These are phyloP conservation scores for Gallinago nigripennis DNA, from an alignment of 2,797 vertebrate genomes.

Conservation along the genomic window DNA sequence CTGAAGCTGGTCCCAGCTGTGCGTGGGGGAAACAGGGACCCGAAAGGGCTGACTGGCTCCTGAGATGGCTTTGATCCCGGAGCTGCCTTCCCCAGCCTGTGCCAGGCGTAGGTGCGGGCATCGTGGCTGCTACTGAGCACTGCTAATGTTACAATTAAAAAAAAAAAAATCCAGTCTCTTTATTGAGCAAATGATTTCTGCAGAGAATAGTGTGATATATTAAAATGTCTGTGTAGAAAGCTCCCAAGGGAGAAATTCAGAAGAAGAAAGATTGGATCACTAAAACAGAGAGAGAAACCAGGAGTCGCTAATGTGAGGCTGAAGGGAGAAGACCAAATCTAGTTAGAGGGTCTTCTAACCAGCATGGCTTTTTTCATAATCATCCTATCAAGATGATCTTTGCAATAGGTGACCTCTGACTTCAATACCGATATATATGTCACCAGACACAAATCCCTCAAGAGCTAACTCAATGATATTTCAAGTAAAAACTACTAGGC, in stretches of 20 bases:
- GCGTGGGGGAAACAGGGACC: fast-evolving
- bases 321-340: slow-evolving; percentile 34
- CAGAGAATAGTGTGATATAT: slow-evolving; percentile 32
- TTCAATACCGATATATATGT: slow-evolving; percentile 45
- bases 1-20: background rate
- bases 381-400: slow-evolving; percentile 44
- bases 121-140: background rate
- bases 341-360: slow-evolving; percentile 56
- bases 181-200: slow-evolving; percentile 55
- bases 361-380: slow-evolving; percentile 40
- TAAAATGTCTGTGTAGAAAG: slow-evolving; percentile 41
- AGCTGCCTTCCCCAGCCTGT: background rate
- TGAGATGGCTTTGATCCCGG: background rate
- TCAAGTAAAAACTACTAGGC: slow-evolving; percentile 32
- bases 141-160: background rate
- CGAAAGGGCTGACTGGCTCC: background rate
- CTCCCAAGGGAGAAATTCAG: slow-evolving; percentile 51
- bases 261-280: slow-evolving; percentile 57
- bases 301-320: slow-evolving; percentile 4
- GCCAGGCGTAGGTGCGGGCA: background rate
- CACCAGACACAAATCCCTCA: slow-evolving; percentile 66
- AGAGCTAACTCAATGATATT: slow-evolving; percentile 54
- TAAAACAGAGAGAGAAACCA: slow-evolving; percentile 52
- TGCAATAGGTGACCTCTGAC: slow-evolving; percentile 44
- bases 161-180: background rate